These are phyloP conservation scores for Dryobota labecula DNA, from an alignment of 2,888 invertebrate genomes.

Conservation along the genomic window DNA sequence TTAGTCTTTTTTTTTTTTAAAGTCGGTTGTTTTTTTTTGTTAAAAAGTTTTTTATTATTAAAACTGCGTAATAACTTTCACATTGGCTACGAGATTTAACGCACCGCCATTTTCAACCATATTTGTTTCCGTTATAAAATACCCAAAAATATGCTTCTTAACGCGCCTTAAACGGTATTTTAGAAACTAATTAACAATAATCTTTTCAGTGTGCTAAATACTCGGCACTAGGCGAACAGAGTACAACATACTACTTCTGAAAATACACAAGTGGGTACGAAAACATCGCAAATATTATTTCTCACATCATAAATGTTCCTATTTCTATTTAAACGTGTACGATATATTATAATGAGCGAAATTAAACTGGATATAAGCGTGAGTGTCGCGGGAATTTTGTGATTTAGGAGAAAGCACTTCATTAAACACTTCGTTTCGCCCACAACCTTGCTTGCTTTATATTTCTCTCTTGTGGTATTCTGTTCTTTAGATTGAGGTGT, in stretches of 20 bases:
- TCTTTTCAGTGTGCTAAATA: conserved; percentile 45
- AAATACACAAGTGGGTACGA: conserved; percentile 50
- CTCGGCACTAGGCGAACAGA: conserved; percentile 27
- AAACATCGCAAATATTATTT: conserved; percentile 54
- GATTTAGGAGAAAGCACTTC: conserved; percentile 44
- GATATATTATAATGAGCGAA: conserved; percentile 49
- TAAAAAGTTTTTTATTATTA: too few species aligned
- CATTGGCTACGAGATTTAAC: too few species aligned
- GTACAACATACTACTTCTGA: conserved; percentile 25
- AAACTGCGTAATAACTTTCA: too few species aligned
- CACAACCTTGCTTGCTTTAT: conserved; percentile 13
- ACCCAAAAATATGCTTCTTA: too few species aligned
- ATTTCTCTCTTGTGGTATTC: conserved; percentile 14
- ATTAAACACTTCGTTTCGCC: conserved; percentile 30
- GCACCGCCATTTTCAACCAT: too few species aligned
- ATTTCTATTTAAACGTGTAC: conserved; percentile 36
- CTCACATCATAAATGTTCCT: conserved; percentile 36
- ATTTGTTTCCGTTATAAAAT: too few species aligned
- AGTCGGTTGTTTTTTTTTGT: too few species aligned
- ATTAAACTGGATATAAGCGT: conserved; percentile 48
- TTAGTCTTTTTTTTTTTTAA: too few species aligned
- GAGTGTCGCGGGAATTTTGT: conserved; percentile 39
- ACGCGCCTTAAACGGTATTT: conserved; percentile 35
- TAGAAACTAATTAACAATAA: conserved; percentile 55
- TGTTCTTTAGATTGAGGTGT: neutral